A percentile compares a stretch with the other conserved stretches of the same genome.
These are phyloP conservation scores for Danio rerio DNA, from an alignment of 2,113 vertebrate species.

Conservation along the genomic window DNA sequence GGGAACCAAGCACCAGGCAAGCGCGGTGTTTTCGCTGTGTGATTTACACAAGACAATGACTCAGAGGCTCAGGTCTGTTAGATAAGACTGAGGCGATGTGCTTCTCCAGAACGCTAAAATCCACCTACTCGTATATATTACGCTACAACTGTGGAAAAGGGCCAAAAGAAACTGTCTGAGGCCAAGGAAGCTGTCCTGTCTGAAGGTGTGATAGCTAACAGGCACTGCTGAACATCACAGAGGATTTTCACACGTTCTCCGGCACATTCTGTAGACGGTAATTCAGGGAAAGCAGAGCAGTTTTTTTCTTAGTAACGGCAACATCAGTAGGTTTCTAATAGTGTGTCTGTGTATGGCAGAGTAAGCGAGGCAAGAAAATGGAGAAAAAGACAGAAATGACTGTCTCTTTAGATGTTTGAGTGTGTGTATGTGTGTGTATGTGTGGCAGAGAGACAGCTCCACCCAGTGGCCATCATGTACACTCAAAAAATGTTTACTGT, in stretches of 20 bases:
- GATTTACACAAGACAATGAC: constrained; percentile 30
- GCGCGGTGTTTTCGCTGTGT: not conserved
- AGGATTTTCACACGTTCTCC: constrained; percentile 24
- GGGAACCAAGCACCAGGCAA: not conserved
- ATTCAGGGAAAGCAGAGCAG: not conserved
- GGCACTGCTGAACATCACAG: not conserved
- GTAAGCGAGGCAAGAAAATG: not conserved
- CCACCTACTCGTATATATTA: not conserved
- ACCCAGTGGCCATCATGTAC: constrained; percentile 66
- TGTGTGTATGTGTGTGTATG: constrained; percentile 4
- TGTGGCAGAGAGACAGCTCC: constrained; percentile 69
- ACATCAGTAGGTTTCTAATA: not conserved
- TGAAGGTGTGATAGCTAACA: constrained; percentile 6
- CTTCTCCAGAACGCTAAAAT: constrained; percentile 9
- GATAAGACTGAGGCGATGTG: constrained; percentile 1
- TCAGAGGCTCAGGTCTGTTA: constrained; percentile 6
- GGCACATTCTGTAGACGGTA: constrained; percentile 2
- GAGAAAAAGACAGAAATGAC: constrained; percentile 15
- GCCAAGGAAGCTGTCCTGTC: constrained; percentile 1
- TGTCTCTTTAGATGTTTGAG: constrained; percentile 15
- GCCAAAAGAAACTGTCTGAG: not conserved
- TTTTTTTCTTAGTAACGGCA: not conserved
- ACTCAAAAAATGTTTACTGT: no score
- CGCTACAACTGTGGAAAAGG: not conserved
- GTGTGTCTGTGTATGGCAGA: not conserved